A percentile compares a stretch with the other conserved stretches of the same genome.
Conservation (phyloP, 2,113 vertebrate species). For the Empidonax traillii region DNA sequence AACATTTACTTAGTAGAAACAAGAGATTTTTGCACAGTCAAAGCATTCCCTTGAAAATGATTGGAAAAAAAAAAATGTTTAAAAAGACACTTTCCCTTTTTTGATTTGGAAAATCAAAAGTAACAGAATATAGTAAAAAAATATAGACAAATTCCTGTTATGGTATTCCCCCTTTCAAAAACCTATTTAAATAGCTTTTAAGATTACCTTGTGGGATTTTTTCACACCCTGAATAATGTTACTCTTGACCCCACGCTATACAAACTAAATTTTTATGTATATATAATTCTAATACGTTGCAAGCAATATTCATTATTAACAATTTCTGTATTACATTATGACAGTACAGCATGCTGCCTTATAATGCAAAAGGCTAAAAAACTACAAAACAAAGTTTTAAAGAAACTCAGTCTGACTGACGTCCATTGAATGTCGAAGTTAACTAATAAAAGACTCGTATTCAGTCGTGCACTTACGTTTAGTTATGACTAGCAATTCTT, state of each 20-base stretch:
- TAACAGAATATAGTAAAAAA: neutral
- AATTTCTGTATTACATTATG: neutral
- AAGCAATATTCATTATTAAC: neutral
- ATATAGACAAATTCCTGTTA: neutral
- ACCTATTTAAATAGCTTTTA: neutral
- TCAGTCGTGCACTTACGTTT: neutral
- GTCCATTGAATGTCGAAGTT: neutral
- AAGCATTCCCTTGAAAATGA: neutral
- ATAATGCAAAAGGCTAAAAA: neutral
- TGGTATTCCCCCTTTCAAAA: neutral
- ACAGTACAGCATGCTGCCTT: neutral
- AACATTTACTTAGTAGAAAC: neutral
- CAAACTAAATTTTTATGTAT: neutral
- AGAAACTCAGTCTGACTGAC: neutral
- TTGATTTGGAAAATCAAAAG: neutral
- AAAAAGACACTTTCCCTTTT: neutral
- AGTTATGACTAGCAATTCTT: neutral
- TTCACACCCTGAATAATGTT: neutral
- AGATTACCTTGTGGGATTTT: neutral
- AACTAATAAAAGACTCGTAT: neutral
- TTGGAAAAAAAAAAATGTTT: neutral
- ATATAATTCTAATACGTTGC: neutral
- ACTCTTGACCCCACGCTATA: neutral
- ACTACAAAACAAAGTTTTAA: neutral
- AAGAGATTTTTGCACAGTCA: neutral